Conservation (phyloP, 2,113 vertebrate genomes). For the Bubo scandiacus region DNA sequence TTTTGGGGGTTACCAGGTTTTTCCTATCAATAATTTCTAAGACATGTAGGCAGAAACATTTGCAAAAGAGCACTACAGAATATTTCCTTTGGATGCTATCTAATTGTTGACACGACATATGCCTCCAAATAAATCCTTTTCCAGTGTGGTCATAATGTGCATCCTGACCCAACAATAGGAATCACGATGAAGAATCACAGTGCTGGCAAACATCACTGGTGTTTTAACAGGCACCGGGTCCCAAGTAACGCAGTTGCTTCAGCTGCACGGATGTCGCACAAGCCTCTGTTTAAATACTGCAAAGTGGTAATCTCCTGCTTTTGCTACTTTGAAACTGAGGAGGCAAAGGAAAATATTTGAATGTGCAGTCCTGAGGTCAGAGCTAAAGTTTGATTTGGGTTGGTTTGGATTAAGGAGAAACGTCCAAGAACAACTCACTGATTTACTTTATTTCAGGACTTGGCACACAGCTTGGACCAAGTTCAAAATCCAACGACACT, state of each 20-base stretch:
- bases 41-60: not conserved
- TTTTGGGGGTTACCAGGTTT: not conserved
- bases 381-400: conserved; percentile 72
- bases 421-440: conserved; percentile 79
- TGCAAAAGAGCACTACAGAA: not conserved
- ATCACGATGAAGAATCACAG: not conserved
- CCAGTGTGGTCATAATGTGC: not conserved
- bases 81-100: not conserved
- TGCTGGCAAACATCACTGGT: not conserved
- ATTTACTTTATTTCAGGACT: conserved; percentile 82
- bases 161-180: not conserved
- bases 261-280: conserved; percentile 6
- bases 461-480: conserved; percentile 68
- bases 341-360: conserved; percentile 67
- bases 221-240: not conserved
- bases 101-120: not conserved
- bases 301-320: conserved; percentile 60
- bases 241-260: not conserved
- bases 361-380: conserved; percentile 75
- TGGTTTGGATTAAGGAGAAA: conserved; percentile 71
- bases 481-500: conserved; percentile 71
- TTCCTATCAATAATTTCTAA: not conserved
- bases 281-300: conserved; percentile 24
- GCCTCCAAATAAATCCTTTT: not conserved
- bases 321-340: conserved; percentile 57